Evolutionary conservation across 2,797 vertebrate species (phyloP).

Genomic region (Onychomys torridus): DNA sequence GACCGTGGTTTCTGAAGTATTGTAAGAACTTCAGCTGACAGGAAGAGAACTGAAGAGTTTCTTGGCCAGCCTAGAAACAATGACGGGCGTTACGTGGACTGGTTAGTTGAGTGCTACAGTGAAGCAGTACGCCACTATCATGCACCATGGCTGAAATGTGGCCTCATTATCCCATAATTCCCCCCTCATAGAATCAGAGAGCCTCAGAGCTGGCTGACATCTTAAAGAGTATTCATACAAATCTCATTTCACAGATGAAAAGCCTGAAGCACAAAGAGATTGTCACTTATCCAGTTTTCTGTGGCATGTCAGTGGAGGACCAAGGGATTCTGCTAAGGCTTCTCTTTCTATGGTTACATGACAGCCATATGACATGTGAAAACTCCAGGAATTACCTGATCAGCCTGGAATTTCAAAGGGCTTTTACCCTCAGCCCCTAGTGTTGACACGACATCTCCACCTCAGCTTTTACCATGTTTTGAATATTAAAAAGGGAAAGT

Average conservation of each 20-base stretch:
- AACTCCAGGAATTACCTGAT: not conserved
- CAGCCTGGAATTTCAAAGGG: not conserved
- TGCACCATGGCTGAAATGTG: not conserved
- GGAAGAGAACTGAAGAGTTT: not conserved
- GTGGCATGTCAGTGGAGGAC: not conserved
- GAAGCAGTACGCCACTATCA: not conserved
- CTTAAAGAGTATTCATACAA: slow-evolving; percentile 26
- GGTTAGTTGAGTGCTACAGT: not conserved
- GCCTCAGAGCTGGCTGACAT: slow-evolving; percentile 41
- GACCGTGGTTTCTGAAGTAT: slow-evolving; percentile 38
- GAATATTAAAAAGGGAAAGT: slow-evolving; percentile 63
- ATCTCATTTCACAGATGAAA: slow-evolving; percentile 60
- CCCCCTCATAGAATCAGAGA: not conserved
- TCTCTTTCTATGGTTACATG: not conserved
- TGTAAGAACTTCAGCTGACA: not conserved
- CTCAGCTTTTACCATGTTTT: not conserved
- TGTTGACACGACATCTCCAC: not conserved
- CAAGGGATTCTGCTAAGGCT: not conserved
- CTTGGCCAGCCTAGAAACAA: not conserved
- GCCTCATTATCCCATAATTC: slow-evolving; percentile 3
- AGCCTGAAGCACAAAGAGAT: not conserved
- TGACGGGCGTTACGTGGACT: not conserved
- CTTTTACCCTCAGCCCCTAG: not conserved
- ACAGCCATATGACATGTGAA: not conserved
- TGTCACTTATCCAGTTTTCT: not conserved